These are phyloP conservation scores for Drosophila maculinotata DNA, from an alignment of 2,888 invertebrate genomes.

Conservation along the genomic window DNA sequence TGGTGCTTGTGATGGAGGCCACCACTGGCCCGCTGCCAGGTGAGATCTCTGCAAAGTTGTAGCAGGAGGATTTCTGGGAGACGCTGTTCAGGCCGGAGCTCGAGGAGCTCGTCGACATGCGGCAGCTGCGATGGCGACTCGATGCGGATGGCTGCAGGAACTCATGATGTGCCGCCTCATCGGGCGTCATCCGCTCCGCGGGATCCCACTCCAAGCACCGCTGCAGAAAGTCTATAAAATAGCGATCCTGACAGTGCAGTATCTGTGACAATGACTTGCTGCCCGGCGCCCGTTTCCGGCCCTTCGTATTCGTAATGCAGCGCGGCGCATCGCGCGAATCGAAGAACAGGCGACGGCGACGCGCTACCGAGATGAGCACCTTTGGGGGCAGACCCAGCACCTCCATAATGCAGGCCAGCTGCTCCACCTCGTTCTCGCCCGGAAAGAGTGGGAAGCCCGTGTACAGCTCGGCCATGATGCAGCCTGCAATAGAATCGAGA, in stretches of 20 bases:
- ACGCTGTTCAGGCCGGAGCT: slow-evolving; percentile 82
- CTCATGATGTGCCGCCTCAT: slow-evolving; percentile 95
- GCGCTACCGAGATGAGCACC: slow-evolving; percentile 93
- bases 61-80: slow-evolving; percentile 83
- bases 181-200: slow-evolving; percentile 94
- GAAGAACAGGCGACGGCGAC: slow-evolving; percentile 94
- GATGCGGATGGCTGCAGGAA: slow-evolving; percentile 89
- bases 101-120: slow-evolving; percentile 83
- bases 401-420: slow-evolving; percentile 98
- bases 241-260: slow-evolving; percentile 93
- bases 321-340: slow-evolving; percentile 95
- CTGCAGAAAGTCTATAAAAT: slow-evolving; percentile 95
- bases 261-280: slow-evolving; percentile 93
- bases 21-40: slow-evolving; percentile 77
- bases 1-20: slow-evolving; percentile 79
- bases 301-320: slow-evolving; percentile 96
- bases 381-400: slow-evolving; percentile 95
- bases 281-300: slow-evolving; percentile 94
- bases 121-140: slow-evolving; percentile 83
- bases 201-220: slow-evolving; percentile 98
- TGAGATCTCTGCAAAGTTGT: slow-evolving; percentile 82
- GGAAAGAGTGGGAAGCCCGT: slow-evolving; percentile 98
- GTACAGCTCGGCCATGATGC: slow-evolving; percentile 97
- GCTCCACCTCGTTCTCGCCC: slow-evolving; percentile 98
- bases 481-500: slow-evolving; percentile 87